Base-by-base conservation (phyloP, 2,113 vertebrate species). In the Arenaria interpres region DNA sequence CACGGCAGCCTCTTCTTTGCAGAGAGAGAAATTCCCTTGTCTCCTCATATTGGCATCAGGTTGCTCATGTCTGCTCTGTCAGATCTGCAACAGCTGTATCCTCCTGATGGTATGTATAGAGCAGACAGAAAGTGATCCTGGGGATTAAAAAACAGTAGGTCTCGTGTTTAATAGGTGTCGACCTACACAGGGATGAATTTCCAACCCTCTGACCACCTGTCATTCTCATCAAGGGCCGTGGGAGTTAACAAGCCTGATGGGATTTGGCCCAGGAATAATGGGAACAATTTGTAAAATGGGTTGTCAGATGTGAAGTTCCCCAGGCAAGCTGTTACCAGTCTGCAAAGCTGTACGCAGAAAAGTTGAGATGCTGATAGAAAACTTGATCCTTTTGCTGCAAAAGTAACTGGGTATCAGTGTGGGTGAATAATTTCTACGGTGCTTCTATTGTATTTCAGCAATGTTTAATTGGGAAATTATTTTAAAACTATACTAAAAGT, bases 161-260 rank as follows among this genome's bases (percentile, higher is more conserved):
- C 28, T 82, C 43, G 35, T 69, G 10, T 92, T 89, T 93, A 53
- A 33, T 76, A 60, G 43, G 66, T 93, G 45, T 19, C 7, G 9
- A 2, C 84, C 87, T 59, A 94, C 96, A 39, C 4, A 2, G 12
- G 48, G 53, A 57, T 85, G 69, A 63, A 18, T 85, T 97, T 92
- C 87, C 45, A 87, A 17, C 37, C 66, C n/a, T 85, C 62, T 76
- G 77, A 67, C 77, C 91, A 96, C 77, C 94, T 95, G 87, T 79
- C 54, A 41, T 22, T 85, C 73, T 15, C 48, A 73, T 33, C 51
- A 59, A 92, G 19, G 53, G 56, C 27, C 0, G 12, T 15, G 33
- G 35, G 77, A 78, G 30, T 75, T 60, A 68, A 35, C 13, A 63
- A 73, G 88, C 28, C 14, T 53, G 4, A 11, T 0, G 2, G 57